Conservation (phyloP, 2,797 vertebrate genomes). For the Perdix hodgsoniae region DNA sequence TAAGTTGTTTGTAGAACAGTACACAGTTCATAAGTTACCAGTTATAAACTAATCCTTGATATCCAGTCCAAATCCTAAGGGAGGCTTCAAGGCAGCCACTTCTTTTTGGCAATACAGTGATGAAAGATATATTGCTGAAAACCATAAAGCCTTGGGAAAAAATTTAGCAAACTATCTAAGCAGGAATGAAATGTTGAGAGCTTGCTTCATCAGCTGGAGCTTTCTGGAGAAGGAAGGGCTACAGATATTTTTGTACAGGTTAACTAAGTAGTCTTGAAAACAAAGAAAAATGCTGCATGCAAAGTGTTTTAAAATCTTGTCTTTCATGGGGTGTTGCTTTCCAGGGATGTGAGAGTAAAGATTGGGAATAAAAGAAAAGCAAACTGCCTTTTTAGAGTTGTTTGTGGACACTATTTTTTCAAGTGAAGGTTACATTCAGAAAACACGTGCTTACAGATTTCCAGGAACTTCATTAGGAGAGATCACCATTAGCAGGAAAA, state of each 20-base stretch:
- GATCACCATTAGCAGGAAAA: not conserved
- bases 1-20: slow-evolving; percentile 79
- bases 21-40: slow-evolving; percentile 80
- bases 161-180: slow-evolving; percentile 78
- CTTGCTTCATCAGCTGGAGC: slow-evolving; percentile 71
- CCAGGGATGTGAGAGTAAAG: not conserved
- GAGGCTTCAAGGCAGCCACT: slow-evolving; percentile 75
- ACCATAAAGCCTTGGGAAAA: slow-evolving; percentile 81
- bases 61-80: slow-evolving; percentile 77
- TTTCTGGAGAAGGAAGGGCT: slow-evolving; percentile 50
- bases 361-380: not conserved
- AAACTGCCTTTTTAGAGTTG: not conserved
- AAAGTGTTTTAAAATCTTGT: slow-evolving; percentile 36
- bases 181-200: slow-evolving; percentile 81
- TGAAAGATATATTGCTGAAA: slow-evolving; percentile 84
- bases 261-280: slow-evolving; percentile 18
- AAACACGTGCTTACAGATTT: not conserved
- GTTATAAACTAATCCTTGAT: slow-evolving; percentile 80
- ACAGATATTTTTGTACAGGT: slow-evolving; percentile 65
- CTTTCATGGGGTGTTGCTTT: not conserved
- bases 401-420: not conserved
- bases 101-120: slow-evolving; percentile 79
- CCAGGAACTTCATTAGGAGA: not conserved
- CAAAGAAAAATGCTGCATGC: slow-evolving; percentile 40
- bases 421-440: not conserved